A percentile compares a stretch with the other conserved stretches of the same genome.
These are phyloP conservation scores for Phoeniculus purpureus DNA, from an alignment of 2,797 vertebrate genomes.

Conservation along the genomic window DNA sequence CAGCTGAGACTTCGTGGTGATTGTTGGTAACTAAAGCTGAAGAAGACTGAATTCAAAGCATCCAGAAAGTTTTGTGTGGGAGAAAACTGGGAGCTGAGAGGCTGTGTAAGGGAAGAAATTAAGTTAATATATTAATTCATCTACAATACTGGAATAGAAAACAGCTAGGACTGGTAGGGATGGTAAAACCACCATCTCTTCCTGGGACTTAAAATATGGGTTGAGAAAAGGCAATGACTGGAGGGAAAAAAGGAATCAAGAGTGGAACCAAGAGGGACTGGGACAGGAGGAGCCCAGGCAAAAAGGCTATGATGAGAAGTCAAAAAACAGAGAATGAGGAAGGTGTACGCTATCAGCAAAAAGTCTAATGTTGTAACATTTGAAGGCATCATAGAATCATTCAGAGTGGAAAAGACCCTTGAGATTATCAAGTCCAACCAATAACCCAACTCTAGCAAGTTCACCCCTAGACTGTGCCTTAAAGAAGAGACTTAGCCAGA, in stretches of 20 bases:
- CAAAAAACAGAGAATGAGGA: neutral
- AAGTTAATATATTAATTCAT: neutral
- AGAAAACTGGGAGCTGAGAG: neutral
- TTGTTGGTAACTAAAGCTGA: neutral
- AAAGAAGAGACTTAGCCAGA: neutral
- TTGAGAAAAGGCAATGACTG: neutral
- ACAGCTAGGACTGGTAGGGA: neutral
- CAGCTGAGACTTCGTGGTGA: neutral
- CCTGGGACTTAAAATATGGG: neutral
- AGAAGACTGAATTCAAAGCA: neutral
- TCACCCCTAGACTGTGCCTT: too few species aligned
- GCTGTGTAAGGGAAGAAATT: neutral
- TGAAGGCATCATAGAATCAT: neutral
- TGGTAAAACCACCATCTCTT: neutral
- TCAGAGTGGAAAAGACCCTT: too few species aligned
- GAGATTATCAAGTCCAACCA: too few species aligned
- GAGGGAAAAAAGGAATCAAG: neutral
- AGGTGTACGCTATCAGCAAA: neutral
- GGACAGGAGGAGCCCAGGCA: neutral
- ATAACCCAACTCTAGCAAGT: too few species aligned
- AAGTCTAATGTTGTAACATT: neutral
- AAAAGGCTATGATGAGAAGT: neutral
- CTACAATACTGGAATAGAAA: neutral
- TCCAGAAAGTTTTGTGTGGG: neutral
- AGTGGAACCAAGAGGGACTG: neutral